These are phyloP conservation scores for Thelaira solivaga DNA, from an alignment of 2,888 invertebrate genomes.

Conservation along the genomic window DNA sequence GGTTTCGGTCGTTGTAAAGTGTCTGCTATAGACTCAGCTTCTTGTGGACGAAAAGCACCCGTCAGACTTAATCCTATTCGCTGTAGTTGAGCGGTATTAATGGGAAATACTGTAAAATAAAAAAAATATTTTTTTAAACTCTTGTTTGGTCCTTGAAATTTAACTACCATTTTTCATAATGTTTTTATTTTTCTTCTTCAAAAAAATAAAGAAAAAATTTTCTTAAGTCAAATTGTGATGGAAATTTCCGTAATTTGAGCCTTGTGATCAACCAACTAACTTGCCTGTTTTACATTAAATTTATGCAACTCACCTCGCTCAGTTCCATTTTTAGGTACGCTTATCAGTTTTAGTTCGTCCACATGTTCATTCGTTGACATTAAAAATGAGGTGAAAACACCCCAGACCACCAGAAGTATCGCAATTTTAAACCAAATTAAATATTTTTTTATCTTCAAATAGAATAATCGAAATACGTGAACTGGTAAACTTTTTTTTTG, in stretches of 20 bases:
- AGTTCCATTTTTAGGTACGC: slow-evolving; percentile 76
- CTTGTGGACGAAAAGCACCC: slow-evolving; percentile 80
- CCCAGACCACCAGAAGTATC: slow-evolving; percentile 81
- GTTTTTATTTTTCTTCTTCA: too few species aligned
- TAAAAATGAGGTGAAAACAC: slow-evolving; percentile 82
- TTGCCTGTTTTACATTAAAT: neutral
- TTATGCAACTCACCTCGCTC: slow-evolving; percentile 66
- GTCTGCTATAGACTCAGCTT: slow-evolving; percentile 72
- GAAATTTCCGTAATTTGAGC: too few species aligned
- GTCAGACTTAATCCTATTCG: slow-evolving; percentile 79
- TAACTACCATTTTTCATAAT: too few species aligned
- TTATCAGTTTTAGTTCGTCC: slow-evolving; percentile 81
- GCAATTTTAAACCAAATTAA: slow-evolving; percentile 78
- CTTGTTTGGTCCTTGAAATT: too few species aligned
- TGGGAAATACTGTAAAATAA: slow-evolving; percentile 69
- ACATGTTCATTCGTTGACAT: slow-evolving; percentile 84
- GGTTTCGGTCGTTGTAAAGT: slow-evolving; percentile 64
- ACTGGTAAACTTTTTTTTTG: neutral
- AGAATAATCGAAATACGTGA: slow-evolving; percentile 10
- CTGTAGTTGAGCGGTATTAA: slow-evolving; percentile 72
- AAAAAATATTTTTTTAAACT: too few species aligned
- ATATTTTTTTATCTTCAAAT: slow-evolving; percentile 69
- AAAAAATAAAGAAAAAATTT: too few species aligned
- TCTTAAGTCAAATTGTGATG: too few species aligned
- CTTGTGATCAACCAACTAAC: too few species aligned